Evolutionary conservation across 2,888 invertebrate species (phyloP).

Genomic region (Geotrupes spiniger): DNA sequence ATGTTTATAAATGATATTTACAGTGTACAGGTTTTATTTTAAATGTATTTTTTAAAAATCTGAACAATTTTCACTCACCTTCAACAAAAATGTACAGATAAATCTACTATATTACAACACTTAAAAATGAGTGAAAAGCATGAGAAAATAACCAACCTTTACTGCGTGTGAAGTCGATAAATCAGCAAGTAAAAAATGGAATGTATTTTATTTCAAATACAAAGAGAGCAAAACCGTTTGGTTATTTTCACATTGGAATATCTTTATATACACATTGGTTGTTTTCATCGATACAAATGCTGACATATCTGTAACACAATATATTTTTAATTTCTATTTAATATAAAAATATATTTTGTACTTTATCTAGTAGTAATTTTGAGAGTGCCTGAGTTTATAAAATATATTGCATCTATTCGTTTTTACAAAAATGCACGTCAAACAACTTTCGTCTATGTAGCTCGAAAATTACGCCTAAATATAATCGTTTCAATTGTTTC

Average conservation of each 20-base stretch:
- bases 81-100: conserved; percentile 24
- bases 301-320: conserved; percentile 45
- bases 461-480: too few species aligned
- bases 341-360: conserved; percentile 38
- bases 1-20: conserved; percentile 31
- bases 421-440: conserved; percentile 9
- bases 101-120: conserved; percentile 20
- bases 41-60: conserved; percentile 26
- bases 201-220: conserved; percentile 42
- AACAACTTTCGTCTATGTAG: conserved; percentile 4
- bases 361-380: conserved; percentile 29
- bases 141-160: conserved; percentile 46
- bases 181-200: conserved; percentile 44
- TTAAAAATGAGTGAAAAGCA: conserved; percentile 28
- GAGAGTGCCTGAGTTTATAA: conserved; percentile 34
- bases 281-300: conserved; percentile 37
- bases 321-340: conserved; percentile 31
- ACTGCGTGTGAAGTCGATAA: conserved; percentile 22
- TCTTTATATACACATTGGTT: conserved; percentile 39
- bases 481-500: too few species aligned
- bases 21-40: conserved; percentile 29
- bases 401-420: conserved; percentile 30
- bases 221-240: conserved; percentile 27
- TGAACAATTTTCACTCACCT: conserved; percentile 28
- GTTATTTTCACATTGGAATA: conserved; percentile 44